phyloP scores from a whole-genome alignment of 2,113 vertebrate species.

The Marmota flaviventris region DNA sequence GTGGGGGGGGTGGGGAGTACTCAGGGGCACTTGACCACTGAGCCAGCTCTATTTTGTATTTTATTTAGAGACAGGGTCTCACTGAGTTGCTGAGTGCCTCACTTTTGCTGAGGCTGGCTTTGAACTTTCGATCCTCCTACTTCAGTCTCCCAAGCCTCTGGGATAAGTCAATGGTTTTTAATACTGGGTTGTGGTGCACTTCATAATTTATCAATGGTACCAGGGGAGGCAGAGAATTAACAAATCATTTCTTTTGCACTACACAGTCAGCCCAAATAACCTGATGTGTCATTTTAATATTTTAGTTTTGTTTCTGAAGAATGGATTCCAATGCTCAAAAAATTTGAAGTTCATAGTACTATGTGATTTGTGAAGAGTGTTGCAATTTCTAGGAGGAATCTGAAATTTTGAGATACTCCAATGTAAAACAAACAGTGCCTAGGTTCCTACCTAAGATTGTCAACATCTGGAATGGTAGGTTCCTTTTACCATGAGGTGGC shows the following conservation, averaged over 20 bases:
- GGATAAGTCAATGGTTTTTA: neutral
- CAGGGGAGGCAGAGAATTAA: rapidly evolving
- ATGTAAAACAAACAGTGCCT: neutral
- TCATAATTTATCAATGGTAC: neutral
- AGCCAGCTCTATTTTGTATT: too few relatives aligned
- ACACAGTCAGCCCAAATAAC: neutral
- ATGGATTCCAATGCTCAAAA: neutral
- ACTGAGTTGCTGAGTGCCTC: too few relatives aligned
- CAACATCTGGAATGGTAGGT: neutral
- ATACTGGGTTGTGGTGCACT: neutral
- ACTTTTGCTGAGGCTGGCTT: too few relatives aligned
- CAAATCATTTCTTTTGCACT: neutral
- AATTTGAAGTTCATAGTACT: neutral
- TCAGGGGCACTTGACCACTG: too few relatives aligned
- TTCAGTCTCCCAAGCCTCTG: too few relatives aligned
- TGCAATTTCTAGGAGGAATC: neutral
- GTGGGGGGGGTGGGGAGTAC: too few relatives aligned
- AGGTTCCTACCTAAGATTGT: neutral
- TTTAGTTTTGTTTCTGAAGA: conserved; percentile 49
- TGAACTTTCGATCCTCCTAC: too few relatives aligned
- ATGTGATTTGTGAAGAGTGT: neutral
- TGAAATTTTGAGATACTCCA: neutral
- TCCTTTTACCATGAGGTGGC: neutral
- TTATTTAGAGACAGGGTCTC: too few relatives aligned
- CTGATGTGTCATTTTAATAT: neutral